A percentile compares a stretch with the other conserved stretches of the same genome.
These are phyloP conservation scores for Invenusta paracnida DNA, from an alignment of 2,888 invertebrate genomes.

Conservation along the genomic window DNA sequence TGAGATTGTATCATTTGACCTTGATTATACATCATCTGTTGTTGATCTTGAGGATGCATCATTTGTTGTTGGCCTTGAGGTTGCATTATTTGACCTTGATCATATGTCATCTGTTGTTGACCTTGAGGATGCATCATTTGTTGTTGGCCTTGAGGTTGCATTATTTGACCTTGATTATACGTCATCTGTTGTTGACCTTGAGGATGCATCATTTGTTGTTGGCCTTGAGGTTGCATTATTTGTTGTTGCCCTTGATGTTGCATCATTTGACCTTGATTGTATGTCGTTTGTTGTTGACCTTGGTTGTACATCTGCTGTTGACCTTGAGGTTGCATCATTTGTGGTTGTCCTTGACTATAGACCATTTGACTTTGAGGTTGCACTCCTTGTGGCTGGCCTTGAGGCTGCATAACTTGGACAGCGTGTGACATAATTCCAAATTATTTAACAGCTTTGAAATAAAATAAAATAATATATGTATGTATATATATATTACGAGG, in stretches of 20 bases:
- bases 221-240: not conserved
- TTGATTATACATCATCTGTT: not conserved
- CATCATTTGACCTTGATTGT: not conserved
- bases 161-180: not conserved
- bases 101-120: not conserved
- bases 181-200: not conserved
- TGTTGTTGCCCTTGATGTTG: not conserved
- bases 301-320: not conserved
- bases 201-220: not conserved
- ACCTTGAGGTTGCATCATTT: conserved; percentile 15
- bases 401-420: not conserved
- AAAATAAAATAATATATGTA: too few relatives aligned
- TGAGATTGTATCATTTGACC: not conserved
- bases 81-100: not conserved
- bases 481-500: too few relatives aligned
- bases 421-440: too few relatives aligned
- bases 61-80: not conserved
- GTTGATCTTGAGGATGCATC: not conserved
- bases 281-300: not conserved
- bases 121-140: not conserved
- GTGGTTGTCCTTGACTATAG: not conserved
- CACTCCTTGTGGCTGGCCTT: not conserved
- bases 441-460: too few relatives aligned
- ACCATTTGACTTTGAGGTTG: not conserved
- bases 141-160: not conserved